A percentile compares a stretch with the other conserved stretches of the same genome.
These are phyloP conservation scores for Invenusta paracnida DNA, from an alignment of 2,888 invertebrate species.

Conservation along the genomic window DNA sequence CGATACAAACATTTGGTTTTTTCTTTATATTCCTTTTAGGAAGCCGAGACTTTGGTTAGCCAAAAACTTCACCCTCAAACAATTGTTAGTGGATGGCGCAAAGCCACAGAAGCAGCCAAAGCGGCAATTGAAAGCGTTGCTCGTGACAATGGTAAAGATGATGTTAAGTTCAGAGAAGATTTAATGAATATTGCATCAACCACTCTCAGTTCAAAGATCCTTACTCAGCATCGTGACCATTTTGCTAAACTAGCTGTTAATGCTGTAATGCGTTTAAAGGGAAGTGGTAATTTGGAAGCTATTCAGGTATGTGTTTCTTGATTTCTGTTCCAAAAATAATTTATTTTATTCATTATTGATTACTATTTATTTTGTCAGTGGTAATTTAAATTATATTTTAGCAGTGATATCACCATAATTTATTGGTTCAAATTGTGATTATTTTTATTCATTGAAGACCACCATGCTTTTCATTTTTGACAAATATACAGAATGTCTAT, in stretches of 20 bases:
- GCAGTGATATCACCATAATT: too few species aligned
- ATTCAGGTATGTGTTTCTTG: constrained; percentile 63
- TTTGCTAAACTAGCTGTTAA: constrained; percentile 91
- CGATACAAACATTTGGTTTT: too few species aligned
- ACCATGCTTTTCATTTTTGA: too few species aligned
- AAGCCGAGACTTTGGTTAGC: constrained; percentile 86
- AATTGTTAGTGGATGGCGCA: constrained; percentile 89
- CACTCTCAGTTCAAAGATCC: constrained; percentile 92
- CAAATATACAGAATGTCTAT: too few species aligned
- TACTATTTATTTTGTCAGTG: too few species aligned
- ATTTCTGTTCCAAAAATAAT: too few species aligned
- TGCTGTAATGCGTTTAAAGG: constrained; percentile 86
- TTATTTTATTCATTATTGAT: too few species aligned
- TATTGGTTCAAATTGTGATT: too few species aligned
- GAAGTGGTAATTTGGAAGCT: constrained; percentile 86
- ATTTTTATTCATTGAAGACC: too few species aligned
- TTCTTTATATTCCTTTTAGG: constrained; percentile 63
- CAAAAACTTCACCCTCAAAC: constrained; percentile 96
- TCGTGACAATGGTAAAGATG: constrained; percentile 65
- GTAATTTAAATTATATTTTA: too few species aligned
- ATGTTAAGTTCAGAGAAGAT: constrained; percentile 75
- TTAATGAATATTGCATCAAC: constrained; percentile 92
- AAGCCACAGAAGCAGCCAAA: constrained; percentile 77
- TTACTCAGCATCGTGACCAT: constrained; percentile 91
- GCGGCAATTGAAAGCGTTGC: constrained; percentile 71